A percentile compares a stretch with the other conserved stretches of the same genome.
Evolutionary conservation across 2,888 invertebrate species (phyloP).

Genomic region (Rugalucina vietnamica): DNA sequence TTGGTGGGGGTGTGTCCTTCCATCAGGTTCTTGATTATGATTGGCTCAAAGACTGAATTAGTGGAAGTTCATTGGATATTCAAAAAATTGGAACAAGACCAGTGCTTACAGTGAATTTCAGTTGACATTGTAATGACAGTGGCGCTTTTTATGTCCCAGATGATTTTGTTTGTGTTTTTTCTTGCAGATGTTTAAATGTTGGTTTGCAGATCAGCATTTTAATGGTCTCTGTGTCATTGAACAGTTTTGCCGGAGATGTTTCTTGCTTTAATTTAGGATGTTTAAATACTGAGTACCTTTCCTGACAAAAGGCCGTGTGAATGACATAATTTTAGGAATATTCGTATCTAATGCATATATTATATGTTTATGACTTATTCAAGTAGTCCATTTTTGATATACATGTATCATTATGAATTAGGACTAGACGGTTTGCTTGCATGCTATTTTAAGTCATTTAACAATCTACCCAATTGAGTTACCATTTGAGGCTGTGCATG

Average conservation of each 20-base stretch:
- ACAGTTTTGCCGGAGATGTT: too few species aligned
- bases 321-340: not conserved
- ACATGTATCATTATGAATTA: not conserved
- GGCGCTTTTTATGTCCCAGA: not conserved
- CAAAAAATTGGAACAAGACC: not conserved
- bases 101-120: not conserved
- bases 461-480: conserved; percentile 12
- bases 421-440: conserved; percentile 13
- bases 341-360: not conserved
- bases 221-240: too few species aligned
- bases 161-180: too few species aligned
- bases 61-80: not conserved
- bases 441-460: conserved; percentile 13
- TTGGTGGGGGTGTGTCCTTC: not conserved
- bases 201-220: too few species aligned
- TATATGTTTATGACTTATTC: conserved; percentile 3
- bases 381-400: conserved; percentile 15
- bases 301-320: conserved; percentile 11
- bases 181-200: too few species aligned
- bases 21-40: conserved; percentile 2
- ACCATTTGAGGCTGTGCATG: too few species aligned
- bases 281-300: not conserved
- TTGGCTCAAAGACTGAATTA: conserved; percentile 7
- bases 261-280: too few species aligned
- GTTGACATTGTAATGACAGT: not conserved